Percentiles rank a stretch among this genome's conserved stretches.
phyloP scores from a whole-genome alignment of 2,797 vertebrate species.

The Pseudotriccus pelzelni region DNA sequence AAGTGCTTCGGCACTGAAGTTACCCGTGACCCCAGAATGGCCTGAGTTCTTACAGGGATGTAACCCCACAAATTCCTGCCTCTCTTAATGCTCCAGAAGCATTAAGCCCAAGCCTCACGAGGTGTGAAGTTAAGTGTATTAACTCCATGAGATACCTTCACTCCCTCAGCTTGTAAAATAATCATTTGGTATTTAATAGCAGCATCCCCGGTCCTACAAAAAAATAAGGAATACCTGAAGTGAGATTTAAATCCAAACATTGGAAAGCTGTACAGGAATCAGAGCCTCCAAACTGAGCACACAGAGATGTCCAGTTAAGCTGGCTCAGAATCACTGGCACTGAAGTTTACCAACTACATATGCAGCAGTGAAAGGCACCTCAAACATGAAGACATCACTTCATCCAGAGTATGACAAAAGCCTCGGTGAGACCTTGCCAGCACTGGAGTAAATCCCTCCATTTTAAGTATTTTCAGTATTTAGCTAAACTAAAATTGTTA shows the following conservation, averaged over 20 bases:
- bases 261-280: neutral
- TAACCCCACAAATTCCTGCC: neutral
- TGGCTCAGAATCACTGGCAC: neutral
- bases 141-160: slow-evolving; percentile 31
- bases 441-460: neutral
- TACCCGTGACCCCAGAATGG: neutral
- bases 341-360: neutral
- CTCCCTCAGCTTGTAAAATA: slow-evolving; percentile 33
- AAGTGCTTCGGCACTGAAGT: neutral
- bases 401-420: neutral
- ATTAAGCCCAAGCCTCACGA: slow-evolving; percentile 1
- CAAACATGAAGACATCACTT: neutral
- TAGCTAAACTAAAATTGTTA: neutral
- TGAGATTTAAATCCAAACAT: neutral
- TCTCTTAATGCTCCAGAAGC: neutral
- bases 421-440: neutral
- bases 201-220: neutral
- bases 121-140: slow-evolving; percentile 11
- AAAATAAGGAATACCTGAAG: slow-evolving; percentile 3
- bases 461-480: neutral
- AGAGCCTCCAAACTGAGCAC: neutral
- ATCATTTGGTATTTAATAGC: slow-evolving; percentile 37
- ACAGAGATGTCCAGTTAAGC: neutral
- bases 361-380: neutral
- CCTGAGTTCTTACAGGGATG: neutral